phyloP scores from a whole-genome alignment of 2,797 vertebrate genomes.

The Choloepus didactylus region DNA sequence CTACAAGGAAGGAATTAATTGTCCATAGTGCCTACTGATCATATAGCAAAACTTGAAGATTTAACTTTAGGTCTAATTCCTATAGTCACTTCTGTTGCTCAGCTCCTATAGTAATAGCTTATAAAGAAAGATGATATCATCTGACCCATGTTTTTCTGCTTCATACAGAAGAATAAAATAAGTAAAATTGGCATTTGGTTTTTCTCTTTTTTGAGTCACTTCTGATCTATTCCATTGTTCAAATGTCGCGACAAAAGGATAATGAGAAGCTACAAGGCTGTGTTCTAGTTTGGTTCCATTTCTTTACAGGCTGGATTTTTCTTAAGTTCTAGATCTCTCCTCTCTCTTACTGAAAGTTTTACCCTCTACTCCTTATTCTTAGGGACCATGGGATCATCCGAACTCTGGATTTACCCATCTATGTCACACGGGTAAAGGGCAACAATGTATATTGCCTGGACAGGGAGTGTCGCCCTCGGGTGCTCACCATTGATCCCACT shows the following conservation, averaged over 20 bases:
- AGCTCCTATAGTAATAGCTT: background rate
- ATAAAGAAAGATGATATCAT: background rate
- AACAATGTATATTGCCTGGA: constrained; percentile 98
- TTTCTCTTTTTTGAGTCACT: background rate
- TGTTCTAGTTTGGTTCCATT: background rate
- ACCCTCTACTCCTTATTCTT: background rate
- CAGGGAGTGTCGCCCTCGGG: constrained; percentile 95
- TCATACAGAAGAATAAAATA: constrained; percentile 31
- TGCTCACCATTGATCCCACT: constrained; percentile 97
- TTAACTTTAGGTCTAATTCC: constrained; percentile 42
- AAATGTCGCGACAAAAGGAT: background rate
- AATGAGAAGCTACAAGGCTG: background rate
- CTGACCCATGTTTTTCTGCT: background rate
- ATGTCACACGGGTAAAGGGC: constrained; percentile 96
- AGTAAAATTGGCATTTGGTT: background rate
- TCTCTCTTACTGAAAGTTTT: background rate
- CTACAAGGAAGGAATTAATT: constrained; percentile 7
- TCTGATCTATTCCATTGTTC: background rate
- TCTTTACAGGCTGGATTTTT: background rate
- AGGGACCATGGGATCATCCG: constrained; percentile 98
- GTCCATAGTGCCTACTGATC: background rate
- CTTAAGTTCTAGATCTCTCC: background rate
- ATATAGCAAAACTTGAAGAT: constrained; percentile 4
- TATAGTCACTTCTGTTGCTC: background rate
- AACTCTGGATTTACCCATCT: constrained; percentile 98